Conservation (phyloP, 2,113 vertebrate genomes). For the Xiphophorus couchianus region DNA sequence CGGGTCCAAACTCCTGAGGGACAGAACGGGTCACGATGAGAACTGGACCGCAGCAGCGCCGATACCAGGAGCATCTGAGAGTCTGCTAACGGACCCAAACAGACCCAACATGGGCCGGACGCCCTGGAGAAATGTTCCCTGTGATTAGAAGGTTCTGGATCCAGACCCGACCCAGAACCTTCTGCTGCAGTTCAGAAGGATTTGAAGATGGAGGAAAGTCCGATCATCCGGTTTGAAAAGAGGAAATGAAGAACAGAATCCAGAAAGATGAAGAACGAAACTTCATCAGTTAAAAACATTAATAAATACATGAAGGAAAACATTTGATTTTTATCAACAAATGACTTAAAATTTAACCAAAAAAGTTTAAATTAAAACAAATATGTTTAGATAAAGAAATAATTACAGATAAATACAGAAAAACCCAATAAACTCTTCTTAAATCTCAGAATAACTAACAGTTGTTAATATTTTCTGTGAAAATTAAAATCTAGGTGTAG, state of each 20-base stretch:
- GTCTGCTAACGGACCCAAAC: not conserved
- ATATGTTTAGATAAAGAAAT: too few relatives aligned
- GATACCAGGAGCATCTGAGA: too few relatives aligned
- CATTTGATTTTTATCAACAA: not conserved
- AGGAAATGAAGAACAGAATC: not conserved
- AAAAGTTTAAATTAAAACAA: too few relatives aligned
- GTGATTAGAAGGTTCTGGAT: too few relatives aligned
- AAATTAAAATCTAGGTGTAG: too few relatives aligned
- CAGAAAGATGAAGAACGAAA: not conserved
- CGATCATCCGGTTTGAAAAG: not conserved
- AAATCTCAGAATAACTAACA: not conserved
- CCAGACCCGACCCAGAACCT: not conserved
- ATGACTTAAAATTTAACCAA: too few relatives aligned
- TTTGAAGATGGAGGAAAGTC: not conserved
- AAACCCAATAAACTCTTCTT: not conserved
- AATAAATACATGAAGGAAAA: not conserved
- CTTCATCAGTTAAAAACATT: not conserved
- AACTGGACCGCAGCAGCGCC: too few relatives aligned
- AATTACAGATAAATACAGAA: not conserved
- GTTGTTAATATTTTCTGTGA: not conserved
- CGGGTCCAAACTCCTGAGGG: slow-evolving; percentile 82
- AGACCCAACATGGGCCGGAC: not conserved
- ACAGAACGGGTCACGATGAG: not conserved
- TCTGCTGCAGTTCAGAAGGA: not conserved
- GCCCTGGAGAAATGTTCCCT: not conserved